Base-by-base conservation (phyloP, 2,797 vertebrate genomes). In the Mormyrops boulengeri region DNA sequence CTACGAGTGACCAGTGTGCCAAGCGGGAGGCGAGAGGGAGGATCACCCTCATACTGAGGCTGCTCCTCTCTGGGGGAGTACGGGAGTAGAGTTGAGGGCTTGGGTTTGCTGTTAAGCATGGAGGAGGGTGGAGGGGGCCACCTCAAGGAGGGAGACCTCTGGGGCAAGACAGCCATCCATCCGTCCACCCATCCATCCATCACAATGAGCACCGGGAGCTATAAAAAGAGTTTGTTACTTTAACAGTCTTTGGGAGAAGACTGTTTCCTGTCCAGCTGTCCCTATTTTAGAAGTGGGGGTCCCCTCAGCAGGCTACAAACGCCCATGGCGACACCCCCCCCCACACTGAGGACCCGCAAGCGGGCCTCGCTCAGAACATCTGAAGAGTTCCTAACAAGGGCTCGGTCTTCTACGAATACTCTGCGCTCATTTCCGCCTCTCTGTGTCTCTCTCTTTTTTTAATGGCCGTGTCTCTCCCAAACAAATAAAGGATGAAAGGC, bases 401-500 rank as follows among this genome's bases (percentile, higher is more conserved):
- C 62, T 88, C 88, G 89, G 73, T 90, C 89, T 62, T 89, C 90
- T 84, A 84, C 92, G 91, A 91, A 88, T 88, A 89, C 66, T 26
- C 69, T 17, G 52, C 49, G 90, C 84, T 89, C 90, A 89, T 87
- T 85, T 85, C 22, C 9, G 73, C 52, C 26, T 85, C 38, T 44
- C 19, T 3, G 50, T 47, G 4, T 34, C 6, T 89, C 22, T 5
- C 88, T 62, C 73, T 73, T 80, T 89, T 73, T 53, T 82, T 92
- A 89, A 90, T 38, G 90, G 91, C 80, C 90, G 26, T 44, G n/a
- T 52, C 84, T 90, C 89, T 89, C 91, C 89, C 90, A 91, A 91
- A 91, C 91, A 93, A 91, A 92, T 85, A 90, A 88, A 88, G 90
- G 90, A 92, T 85, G 90, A 92, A 91, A 91, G 87, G 89, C 91